Evolutionary conservation across 2,797 vertebrate genomes (phyloP).

Genomic region (Rhodeus uyekii): DNA sequence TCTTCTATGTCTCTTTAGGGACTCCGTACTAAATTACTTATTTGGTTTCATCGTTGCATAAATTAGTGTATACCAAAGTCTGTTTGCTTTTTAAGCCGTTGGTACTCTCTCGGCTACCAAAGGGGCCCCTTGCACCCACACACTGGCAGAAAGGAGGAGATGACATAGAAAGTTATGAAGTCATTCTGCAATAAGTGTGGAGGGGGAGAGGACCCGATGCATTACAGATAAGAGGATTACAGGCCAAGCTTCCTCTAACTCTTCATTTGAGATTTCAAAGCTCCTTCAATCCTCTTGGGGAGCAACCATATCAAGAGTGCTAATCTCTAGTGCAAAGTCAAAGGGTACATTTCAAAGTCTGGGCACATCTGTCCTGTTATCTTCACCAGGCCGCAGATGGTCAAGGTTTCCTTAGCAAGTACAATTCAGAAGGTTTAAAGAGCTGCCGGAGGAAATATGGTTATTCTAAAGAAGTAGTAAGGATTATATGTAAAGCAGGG

Average conservation of each 20-base stretch:
- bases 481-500: background rate
- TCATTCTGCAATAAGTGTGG: conserved; percentile 54
- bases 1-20: no score
- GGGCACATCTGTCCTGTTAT: conserved; percentile 60
- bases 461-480: background rate
- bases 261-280: conserved; percentile 72
- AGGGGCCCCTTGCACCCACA: background rate
- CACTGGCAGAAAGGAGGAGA: conserved; percentile 19
- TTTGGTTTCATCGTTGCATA: background rate
- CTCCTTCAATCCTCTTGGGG: conserved; percentile 57
- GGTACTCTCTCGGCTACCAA: background rate
- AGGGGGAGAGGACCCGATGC: conserved; percentile 55
- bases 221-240: conserved; percentile 69
- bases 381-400: conserved; percentile 68
- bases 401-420: conserved; percentile 60
- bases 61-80: background rate
- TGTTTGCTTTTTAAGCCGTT: no score
- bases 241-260: conserved; percentile 52
- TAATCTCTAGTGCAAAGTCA: conserved; percentile 69
- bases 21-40: background rate
- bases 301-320: conserved; percentile 60
- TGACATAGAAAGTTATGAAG: conserved; percentile 48
- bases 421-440: conserved; percentile 55
- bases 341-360: conserved; percentile 69
- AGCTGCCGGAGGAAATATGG: conserved; percentile 45